Percentiles rank a stretch among this genome's conserved stretches.
Evolutionary conservation across 2,113 vertebrate species (phyloP).

Genomic region (Sitta europaea): DNA sequence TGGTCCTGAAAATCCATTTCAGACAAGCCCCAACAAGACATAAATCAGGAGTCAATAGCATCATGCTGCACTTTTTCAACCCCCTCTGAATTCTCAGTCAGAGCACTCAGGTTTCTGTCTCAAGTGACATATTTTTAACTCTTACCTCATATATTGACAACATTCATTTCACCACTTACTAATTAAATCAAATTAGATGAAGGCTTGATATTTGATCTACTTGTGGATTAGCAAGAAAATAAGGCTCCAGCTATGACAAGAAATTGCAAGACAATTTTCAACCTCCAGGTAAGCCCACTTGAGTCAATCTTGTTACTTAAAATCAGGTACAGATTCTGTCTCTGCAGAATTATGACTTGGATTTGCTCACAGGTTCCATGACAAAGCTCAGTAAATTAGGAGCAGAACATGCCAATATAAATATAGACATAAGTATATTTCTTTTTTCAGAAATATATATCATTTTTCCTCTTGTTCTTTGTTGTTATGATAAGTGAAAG

Average conservation of each 20-base stretch:
- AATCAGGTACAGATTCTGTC: neutral
- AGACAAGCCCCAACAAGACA: neutral
- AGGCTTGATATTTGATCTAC: neutral
- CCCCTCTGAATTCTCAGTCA: neutral
- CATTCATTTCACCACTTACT: neutral
- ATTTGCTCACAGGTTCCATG: neutral
- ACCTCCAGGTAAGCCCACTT: neutral
- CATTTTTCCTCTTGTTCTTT: neutral
- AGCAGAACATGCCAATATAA: neutral
- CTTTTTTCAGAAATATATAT: neutral
- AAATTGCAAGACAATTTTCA: neutral
- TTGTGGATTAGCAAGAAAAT: neutral
- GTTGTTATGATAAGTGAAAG: neutral
- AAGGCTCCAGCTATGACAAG: neutral
- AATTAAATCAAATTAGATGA: constrained; percentile 2
- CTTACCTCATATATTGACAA: neutral
- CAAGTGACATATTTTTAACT: neutral
- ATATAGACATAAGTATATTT: neutral
- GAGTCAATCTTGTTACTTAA: neutral
- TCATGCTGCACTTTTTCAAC: neutral
- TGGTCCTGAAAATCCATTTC: neutral
- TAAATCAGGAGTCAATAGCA: neutral
- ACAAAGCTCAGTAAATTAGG: neutral
- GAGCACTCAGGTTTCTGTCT: neutral
- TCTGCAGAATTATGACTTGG: neutral